Percentiles rank a stretch among this genome's conserved stretches.
Evolutionary conservation across 2,797 vertebrate genomes (phyloP).

Genomic region (Sebastes diaconus): DNA sequence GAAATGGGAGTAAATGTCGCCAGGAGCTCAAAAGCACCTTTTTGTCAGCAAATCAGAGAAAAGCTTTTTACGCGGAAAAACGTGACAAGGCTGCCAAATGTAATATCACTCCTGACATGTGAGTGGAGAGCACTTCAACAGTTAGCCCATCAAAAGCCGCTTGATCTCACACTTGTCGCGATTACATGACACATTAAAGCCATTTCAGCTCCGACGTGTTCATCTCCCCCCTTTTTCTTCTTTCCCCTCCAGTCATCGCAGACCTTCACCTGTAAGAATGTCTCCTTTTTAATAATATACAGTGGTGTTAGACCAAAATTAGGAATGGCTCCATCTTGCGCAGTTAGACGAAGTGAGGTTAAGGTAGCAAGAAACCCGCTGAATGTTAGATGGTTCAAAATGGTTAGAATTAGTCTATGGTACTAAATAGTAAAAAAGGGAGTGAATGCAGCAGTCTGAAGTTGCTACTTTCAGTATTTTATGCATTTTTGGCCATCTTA

Average conservation of each 20-base stretch:
- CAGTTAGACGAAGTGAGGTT: neutral
- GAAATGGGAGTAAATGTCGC: conserved; percentile 50
- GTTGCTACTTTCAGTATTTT: neutral
- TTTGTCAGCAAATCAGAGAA: conserved; percentile 68
- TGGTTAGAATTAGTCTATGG: neutral
- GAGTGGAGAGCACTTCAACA: conserved; percentile 69
- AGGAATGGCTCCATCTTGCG: neutral
- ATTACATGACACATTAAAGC: conserved; percentile 73
- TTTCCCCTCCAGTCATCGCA: neutral
- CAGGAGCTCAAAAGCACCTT: conserved; percentile 50
- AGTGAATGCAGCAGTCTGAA: neutral
- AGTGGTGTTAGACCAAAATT: neutral
- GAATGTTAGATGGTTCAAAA: neutral
- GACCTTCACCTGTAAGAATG: conserved; percentile 21
- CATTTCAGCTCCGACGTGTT: conserved; percentile 43
- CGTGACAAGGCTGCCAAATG: conserved; percentile 72
- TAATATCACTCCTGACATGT: conserved; percentile 66
- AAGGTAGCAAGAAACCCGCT: neutral
- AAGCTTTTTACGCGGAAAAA: conserved; percentile 64
- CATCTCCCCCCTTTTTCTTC: neutral
- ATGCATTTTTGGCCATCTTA: neutral
- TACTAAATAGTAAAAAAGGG: neutral
- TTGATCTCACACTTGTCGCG: conserved; percentile 73
- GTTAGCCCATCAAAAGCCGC: conserved; percentile 66
- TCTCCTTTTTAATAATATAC: conserved; percentile 40